phyloP scores from a whole-genome alignment of 2,797 vertebrate species.

The Aeoliscus strigatus region DNA sequence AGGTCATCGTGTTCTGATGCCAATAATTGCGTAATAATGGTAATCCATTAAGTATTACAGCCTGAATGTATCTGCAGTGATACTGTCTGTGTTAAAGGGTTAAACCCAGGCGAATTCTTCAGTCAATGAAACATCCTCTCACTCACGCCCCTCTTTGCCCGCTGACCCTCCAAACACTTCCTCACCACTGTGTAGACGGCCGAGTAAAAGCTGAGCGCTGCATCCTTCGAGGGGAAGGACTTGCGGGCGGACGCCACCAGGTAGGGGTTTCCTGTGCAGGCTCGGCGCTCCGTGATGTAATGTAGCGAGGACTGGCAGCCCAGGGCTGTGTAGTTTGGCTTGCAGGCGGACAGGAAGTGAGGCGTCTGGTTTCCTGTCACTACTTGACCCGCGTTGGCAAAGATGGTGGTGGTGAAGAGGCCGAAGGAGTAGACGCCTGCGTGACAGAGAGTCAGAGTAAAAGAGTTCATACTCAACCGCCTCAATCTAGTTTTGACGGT shows the following conservation, averaged over 20 bases:
- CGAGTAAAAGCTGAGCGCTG: constrained; percentile 86
- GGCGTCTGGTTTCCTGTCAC: constrained; percentile 90
- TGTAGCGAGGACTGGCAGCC: constrained; percentile 82
- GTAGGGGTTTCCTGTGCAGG: constrained; percentile 81
- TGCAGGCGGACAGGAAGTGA: constrained; percentile 87
- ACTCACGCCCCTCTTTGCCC: too few relatives aligned
- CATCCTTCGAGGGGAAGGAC: constrained; percentile 90
- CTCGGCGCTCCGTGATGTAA: constrained; percentile 80
- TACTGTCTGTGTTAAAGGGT: too few relatives aligned
- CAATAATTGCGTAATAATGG: too few relatives aligned
- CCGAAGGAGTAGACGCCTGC: constrained; percentile 90
- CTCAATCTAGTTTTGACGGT: too few relatives aligned
- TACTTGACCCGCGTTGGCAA: constrained; percentile 90
- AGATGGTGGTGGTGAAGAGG: constrained; percentile 90
- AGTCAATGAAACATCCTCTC: too few relatives aligned
- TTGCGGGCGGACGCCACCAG: constrained; percentile 82
- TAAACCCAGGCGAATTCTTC: too few relatives aligned
- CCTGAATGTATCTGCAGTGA: too few relatives aligned
- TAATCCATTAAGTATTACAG: too few relatives aligned
- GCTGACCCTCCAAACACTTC: too few relatives aligned
- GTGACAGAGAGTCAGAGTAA: not conserved
- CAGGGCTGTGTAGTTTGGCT: constrained; percentile 88
- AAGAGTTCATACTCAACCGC: too few relatives aligned
- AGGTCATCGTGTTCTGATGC: too few relatives aligned
- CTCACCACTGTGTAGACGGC: constrained; percentile 88